A percentile compares a stretch with the other conserved stretches of the same genome.
Evolutionary conservation across 2,888 invertebrate species (phyloP).

Genomic region (Ophion ellenae): DNA sequence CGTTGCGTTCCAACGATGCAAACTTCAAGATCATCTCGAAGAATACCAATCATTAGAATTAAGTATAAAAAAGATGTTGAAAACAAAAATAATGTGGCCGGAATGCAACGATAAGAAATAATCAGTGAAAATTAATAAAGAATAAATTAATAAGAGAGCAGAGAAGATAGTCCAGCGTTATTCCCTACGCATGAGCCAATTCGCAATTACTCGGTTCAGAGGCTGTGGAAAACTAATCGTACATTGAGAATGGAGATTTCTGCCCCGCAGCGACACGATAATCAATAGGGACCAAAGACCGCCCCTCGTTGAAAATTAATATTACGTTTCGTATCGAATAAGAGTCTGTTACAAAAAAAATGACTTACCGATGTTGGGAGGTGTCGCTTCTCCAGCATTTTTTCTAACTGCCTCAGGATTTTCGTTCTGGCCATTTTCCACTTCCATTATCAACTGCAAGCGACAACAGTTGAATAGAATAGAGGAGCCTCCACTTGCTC

Average conservation of each 20-base stretch:
- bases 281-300: background rate
- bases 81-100: too few species aligned
- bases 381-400: conserved; percentile 13
- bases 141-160: background rate
- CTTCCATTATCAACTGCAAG: conserved; percentile 52
- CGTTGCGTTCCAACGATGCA: too few species aligned
- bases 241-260: background rate
- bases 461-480: background rate
- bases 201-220: background rate
- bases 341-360: background rate
- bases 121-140: too few species aligned
- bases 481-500: background rate
- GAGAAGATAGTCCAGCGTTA: background rate
- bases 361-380: conserved; percentile 41
- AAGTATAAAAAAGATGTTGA: too few species aligned
- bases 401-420: conserved; percentile 7
- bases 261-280: background rate
- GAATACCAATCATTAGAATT: too few species aligned
- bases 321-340: background rate
- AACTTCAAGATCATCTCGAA: too few species aligned
- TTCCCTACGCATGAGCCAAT: background rate
- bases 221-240: background rate
- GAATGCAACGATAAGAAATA: too few species aligned
- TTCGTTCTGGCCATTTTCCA: conserved; percentile 8
- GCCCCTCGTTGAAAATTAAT: background rate